Conservation (phyloP, 1,140 invertebrate genomes). For the Aphaenogaster rudis region DNA sequence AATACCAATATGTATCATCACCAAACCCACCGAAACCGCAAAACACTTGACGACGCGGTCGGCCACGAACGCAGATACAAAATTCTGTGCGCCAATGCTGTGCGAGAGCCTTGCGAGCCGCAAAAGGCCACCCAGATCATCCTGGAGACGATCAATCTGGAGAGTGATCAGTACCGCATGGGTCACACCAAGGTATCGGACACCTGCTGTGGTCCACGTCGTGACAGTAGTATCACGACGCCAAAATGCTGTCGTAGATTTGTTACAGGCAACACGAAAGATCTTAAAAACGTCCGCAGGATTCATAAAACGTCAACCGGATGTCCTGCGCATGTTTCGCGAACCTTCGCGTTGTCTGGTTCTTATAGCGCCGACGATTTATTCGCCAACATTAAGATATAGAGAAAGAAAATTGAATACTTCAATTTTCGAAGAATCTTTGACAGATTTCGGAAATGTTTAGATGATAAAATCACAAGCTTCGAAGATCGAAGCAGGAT, state of each 20-base stretch:
- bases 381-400: constrained; percentile 28
- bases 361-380: constrained; percentile 16
- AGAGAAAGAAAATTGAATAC: neutral
- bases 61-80: constrained; percentile 92
- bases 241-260: neutral
- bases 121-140: constrained; percentile 96
- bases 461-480: neutral
- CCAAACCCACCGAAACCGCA: constrained; percentile 39
- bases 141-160: constrained; percentile 94
- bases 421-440: neutral
- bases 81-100: constrained; percentile 94
- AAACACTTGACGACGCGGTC: constrained; percentile 61
- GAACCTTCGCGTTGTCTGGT: neutral
- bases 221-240: constrained; percentile 35
- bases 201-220: constrained; percentile 77
- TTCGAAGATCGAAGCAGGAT: neutral
- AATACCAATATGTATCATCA: constrained; percentile 38
- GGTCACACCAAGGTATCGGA: constrained; percentile 97
- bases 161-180: constrained; percentile 97
- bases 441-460: neutral
- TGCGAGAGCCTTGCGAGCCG: constrained; percentile 91
- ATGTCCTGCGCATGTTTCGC: neutral
- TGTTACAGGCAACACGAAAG: neutral
- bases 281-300: neutral
- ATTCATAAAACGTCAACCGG: neutral